Percentiles rank a stretch among this genome's conserved stretches.
These are phyloP conservation scores for Henricia sp. DNA, from an alignment of 53 echinoderm and acorn worm genomes.

Conservation along the genomic window DNA sequence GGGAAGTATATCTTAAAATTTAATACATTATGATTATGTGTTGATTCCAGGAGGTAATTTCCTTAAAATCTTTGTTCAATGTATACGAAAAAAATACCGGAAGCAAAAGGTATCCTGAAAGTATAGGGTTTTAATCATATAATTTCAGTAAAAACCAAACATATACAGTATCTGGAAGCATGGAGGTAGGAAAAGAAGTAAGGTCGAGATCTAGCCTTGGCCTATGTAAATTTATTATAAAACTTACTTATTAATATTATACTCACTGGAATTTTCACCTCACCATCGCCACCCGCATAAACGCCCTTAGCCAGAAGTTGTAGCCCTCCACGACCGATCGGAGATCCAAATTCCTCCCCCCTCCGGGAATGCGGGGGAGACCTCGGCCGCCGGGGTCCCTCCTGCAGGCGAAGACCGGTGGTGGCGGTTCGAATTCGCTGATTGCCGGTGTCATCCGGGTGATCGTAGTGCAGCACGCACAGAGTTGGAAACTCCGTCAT, in stretches of 20 bases:
- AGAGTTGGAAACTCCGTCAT: constrained; percentile 67
- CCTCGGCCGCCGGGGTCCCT: constrained; percentile 15
- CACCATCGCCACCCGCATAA: constrained; percentile 18
- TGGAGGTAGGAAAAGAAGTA: neutral
- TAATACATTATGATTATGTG: no score
- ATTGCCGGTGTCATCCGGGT: constrained; percentile 20
- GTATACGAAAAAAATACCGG: no score
- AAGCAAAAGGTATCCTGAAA: neutral
- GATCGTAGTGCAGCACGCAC: constrained; percentile 54
- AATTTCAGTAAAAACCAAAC: neutral
- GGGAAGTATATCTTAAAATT: no score
- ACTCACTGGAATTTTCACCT: constrained; percentile 42
- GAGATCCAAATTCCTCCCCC: neutral
- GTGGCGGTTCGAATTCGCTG: constrained; percentile 4
- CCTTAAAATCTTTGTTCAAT: no score
- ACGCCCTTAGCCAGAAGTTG: constrained; percentile 13
- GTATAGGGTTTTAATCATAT: neutral
- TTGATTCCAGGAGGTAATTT: no score
- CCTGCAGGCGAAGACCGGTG: neutral
- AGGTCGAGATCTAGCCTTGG: neutral
- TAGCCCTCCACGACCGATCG: constrained; percentile 5
- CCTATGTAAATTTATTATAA: neutral
- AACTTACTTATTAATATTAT: neutral
- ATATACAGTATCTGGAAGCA: neutral
- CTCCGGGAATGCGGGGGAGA: constrained; percentile 36